Evolutionary conservation across 2,113 vertebrate species (phyloP), one percentile per base, ranked within the genome.

Genomic region (Corythornis vintsioides): DNA sequence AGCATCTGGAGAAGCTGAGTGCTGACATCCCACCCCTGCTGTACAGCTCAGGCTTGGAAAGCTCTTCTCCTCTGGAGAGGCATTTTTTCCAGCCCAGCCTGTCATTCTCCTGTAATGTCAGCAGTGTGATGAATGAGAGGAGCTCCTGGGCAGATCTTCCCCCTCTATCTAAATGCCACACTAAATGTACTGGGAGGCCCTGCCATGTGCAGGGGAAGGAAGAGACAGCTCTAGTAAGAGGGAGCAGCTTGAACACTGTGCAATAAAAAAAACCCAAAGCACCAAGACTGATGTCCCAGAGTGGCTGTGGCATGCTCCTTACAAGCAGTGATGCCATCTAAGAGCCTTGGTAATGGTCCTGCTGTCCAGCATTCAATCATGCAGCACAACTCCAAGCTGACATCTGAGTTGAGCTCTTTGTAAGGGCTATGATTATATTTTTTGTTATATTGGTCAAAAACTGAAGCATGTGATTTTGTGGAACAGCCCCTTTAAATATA

Each of bases 401-500:
- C 83, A 53, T 31, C 43, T 21, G 11, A 71, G 86, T 72, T 69
- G 2, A 2, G 69, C 73, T 78, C 77, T 26, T 26, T 1, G 13
- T 15, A 10, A 70, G 53, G 42, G 35, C 77, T 40, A 9, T 1
- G 26, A 9, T 71, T 63, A 22, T 61, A 38, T 60, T n/a, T 83
- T 25, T 33, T 55, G 38, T 20, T 25, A 56, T 20, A n/a, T 85
- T 81, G 75, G 81, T 84, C 33, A 90, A 38, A 71, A 88, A 70
- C 33, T 55, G 31, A 71, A 66, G 22, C 26, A 47, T 11, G 6
- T 79, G 8, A 1, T 5, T 88, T 86, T 83, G 76, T 52, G 66
- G 38, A 88, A 13, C 33, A 33, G 35, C 43, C 43, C 13, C 60
- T 93, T 86, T 67, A 93, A 81, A 86, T 88, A 35, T 35, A 90